Evolutionary conservation across 2,888 invertebrate species (phyloP).

Genomic region (Lasioglossum lativentre): DNA sequence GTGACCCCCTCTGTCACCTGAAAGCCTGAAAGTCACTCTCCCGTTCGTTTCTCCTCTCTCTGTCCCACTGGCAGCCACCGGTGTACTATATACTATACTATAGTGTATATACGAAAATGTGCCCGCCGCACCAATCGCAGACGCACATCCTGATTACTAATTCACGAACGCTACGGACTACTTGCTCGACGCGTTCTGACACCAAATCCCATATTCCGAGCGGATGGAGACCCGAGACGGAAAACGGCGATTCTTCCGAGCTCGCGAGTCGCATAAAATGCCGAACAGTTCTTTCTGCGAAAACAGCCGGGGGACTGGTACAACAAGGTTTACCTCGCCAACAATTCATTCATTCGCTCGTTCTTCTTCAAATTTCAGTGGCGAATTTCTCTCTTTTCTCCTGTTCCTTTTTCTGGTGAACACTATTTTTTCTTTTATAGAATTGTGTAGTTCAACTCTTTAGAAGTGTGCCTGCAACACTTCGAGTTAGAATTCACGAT

Average conservation of each 20-base stretch:
- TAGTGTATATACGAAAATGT: slow-evolving; percentile 6
- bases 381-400: too few relatives aligned
- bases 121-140: slow-evolving; percentile 41
- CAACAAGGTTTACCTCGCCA: neutral
- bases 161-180: slow-evolving; percentile 80
- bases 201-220: slow-evolving; percentile 82
- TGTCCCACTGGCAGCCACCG: neutral
- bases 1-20: neutral
- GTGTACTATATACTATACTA: slow-evolving; percentile 50
- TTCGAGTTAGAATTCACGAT: too few relatives aligned
- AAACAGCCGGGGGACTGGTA: neutral
- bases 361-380: neutral
- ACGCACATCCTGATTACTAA: slow-evolving; percentile 82
- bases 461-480: too few relatives aligned
- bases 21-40: slow-evolving; percentile 5
- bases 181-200: slow-evolving; percentile 80
- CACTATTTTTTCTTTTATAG: too few relatives aligned
- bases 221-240: slow-evolving; percentile 66
- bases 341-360: neutral
- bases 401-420: too few relatives aligned
- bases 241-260: slow-evolving; percentile 61
- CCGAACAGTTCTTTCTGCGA: neutral
- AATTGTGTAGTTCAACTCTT: too few relatives aligned
- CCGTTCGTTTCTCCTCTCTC: slow-evolving; percentile 26
- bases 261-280: slow-evolving; percentile 42